Evolutionary conservation across 30 jellyfish, hydroid and myxozoan species (phyloP).

Genomic region (Haliclystus octoradiatus): DNA sequence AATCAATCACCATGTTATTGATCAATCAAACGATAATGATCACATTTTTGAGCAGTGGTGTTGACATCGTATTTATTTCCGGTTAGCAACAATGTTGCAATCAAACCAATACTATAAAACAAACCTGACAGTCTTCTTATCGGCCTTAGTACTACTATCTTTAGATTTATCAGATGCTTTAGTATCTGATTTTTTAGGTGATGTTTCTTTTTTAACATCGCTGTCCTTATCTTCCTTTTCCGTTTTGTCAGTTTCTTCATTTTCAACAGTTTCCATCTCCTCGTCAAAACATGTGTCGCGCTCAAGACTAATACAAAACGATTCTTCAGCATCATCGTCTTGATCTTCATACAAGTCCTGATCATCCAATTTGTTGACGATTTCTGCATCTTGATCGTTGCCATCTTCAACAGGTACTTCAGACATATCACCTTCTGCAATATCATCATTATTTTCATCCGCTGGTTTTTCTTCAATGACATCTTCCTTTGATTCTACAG

Average conservation of each 20-base stretch:
- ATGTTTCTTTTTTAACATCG: not conserved
- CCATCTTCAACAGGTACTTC: slow-evolving; percentile 5
- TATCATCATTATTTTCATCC: not conserved
- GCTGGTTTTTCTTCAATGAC: slow-evolving; percentile 1
- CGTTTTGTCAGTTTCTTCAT: slow-evolving; percentile 7
- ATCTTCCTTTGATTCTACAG: slow-evolving; percentile 3
- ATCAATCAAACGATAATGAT: too few relatives aligned
- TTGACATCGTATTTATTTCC: too few relatives aligned
- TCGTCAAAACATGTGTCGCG: too few relatives aligned
- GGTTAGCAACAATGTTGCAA: too few relatives aligned
- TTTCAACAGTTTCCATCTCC: slow-evolving; percentile 3
- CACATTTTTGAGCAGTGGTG: too few relatives aligned
- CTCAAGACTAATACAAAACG: too few relatives aligned
- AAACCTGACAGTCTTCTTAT: not conserved
- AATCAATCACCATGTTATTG: too few relatives aligned
- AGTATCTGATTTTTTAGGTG: not conserved
- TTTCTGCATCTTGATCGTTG: slow-evolving; percentile 9
- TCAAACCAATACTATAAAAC: too few relatives aligned
- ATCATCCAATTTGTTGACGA: too few relatives aligned
- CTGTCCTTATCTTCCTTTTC: not conserved
- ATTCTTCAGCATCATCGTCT: too few relatives aligned
- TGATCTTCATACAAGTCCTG: too few relatives aligned
- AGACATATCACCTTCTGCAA: not conserved
- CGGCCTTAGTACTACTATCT: not conserved
- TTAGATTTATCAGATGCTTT: slow-evolving; percentile 2